Percentiles rank a stretch among this genome's conserved stretches.
Conservation (phyloP, 2,113 vertebrate species). For the Megatriorchis doriae region DNA sequence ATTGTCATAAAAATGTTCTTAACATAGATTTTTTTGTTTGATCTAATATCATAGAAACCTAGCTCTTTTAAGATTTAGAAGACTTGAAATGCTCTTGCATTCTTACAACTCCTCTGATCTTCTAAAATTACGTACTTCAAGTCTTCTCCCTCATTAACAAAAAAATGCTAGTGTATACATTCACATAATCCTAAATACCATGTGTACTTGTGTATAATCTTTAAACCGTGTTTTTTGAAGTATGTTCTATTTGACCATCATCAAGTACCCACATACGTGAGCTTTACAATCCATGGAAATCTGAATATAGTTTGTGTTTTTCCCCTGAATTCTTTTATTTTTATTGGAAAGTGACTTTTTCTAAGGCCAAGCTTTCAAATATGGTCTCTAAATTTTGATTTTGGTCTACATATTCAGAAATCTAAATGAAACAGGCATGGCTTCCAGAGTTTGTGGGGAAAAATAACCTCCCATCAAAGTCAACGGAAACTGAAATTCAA, state of each 20-base stretch:
- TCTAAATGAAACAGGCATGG: neutral
- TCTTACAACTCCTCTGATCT: conserved; percentile 21
- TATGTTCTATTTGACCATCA: neutral
- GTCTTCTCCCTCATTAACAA: neutral
- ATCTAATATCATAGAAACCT: conserved; percentile 48
- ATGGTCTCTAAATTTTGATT: neutral
- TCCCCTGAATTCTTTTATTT: neutral
- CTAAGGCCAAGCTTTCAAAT: neutral
- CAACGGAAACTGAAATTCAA: neutral
- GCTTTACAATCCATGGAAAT: neutral
- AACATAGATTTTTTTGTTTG: conserved; percentile 59
- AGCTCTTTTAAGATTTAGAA: conserved; percentile 43
- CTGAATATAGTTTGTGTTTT: neutral
- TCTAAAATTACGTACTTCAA: conserved; percentile 30
- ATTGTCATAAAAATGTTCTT: conserved; percentile 60
- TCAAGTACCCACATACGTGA: neutral
- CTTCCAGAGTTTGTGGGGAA: neutral
- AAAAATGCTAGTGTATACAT: neutral
- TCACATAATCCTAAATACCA: neutral
- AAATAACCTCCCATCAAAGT: neutral
- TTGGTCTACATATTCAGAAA: neutral
- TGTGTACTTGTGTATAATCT: neutral
- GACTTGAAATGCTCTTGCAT: conserved; percentile 45
- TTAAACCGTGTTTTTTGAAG: neutral
- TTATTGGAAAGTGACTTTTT: neutral